Base-by-base conservation (phyloP, 2,113 vertebrate species). In the Atrichornis clamosus region DNA sequence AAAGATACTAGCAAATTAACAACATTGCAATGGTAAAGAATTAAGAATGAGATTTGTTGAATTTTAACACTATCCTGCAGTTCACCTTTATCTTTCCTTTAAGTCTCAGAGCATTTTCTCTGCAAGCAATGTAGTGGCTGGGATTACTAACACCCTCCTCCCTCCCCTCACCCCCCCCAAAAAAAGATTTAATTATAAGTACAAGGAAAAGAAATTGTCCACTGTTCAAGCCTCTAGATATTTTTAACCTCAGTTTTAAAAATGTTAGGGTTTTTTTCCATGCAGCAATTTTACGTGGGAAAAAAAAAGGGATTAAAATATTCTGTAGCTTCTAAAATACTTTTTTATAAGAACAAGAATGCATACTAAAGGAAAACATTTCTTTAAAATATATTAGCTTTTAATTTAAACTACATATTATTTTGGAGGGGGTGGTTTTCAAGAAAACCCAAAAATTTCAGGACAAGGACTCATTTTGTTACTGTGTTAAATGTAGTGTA, bases 201-300 rank as follows among this genome's bases (percentile, higher is more conserved):
- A 62, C 15, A 86, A 74, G 68, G 32, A 72, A 95, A 84, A 86
- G 0, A 88, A 67, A 92, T 63, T 76, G 28, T 88, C 41, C 60
- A 27, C 49, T 42, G 8, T 33, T 64, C 13, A 70, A 93, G 21
- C 16, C 24, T 75, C 6, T 19, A 84, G 52, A 75, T 91, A 72
- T 94, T 96, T 97, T 80, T 60, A 92, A 16, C 10, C 55, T 64
- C 81, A 42, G 30, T 72, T 72, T 93, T 73, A 84, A 94, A 73
- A 49, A 91, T 81, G 39, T 50, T 84, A 72, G 46, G 0, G 3
- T 3, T 42, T 44, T 90, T 91, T 84, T 77, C 65, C 27, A 59
- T 69, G 95, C 33, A 77, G 13, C 33, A 88, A 81, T 94, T 83
- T 65, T 65, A 70, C 77, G 17, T 30, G 15, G 35, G 87, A 88